A percentile compares a stretch with the other conserved stretches of the same genome.
Conservation (phyloP, 2,113 vertebrate species). For the Ctenodactylus gundi region DNA sequence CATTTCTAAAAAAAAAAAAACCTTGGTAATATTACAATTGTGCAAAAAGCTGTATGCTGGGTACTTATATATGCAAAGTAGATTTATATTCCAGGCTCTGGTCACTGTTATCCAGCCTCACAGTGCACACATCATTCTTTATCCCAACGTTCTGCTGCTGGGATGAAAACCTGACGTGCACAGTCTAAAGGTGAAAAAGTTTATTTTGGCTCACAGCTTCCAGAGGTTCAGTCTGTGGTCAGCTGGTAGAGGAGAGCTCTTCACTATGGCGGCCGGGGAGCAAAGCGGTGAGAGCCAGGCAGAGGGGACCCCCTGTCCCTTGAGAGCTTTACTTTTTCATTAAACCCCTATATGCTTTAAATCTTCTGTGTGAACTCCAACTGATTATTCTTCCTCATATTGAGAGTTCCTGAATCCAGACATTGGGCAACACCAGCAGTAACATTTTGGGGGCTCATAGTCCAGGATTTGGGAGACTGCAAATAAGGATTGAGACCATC, state of each 20-base stretch:
- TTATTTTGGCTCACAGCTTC: neutral
- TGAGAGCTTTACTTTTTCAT: too few relatives aligned
- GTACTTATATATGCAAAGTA: neutral
- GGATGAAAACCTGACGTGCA: neutral
- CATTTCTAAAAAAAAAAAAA: neutral
- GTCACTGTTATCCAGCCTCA: neutral
- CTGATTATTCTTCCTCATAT: too few relatives aligned
- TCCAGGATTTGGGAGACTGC: too few relatives aligned
- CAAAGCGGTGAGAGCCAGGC: too few relatives aligned
- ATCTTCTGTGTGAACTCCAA: too few relatives aligned
- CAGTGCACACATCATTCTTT: neutral
- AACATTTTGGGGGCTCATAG: too few relatives aligned
- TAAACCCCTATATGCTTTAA: too few relatives aligned
- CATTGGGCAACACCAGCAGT: too few relatives aligned
- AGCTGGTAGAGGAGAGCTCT: neutral
- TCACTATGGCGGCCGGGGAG: neutral
- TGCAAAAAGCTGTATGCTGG: neutral
- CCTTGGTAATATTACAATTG: neutral
- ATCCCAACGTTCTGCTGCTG: neutral
- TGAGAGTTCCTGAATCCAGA: too few relatives aligned
- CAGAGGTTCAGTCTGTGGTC: neutral
- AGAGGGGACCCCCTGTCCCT: too few relatives aligned
- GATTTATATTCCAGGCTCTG: neutral
- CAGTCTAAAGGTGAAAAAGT: neutral
- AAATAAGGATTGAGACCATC: too few relatives aligned